A percentile compares a stretch with the other conserved stretches of the same genome.
Conservation (phyloP, 1,140 invertebrate species). For the Arctopsyche grandis region DNA sequence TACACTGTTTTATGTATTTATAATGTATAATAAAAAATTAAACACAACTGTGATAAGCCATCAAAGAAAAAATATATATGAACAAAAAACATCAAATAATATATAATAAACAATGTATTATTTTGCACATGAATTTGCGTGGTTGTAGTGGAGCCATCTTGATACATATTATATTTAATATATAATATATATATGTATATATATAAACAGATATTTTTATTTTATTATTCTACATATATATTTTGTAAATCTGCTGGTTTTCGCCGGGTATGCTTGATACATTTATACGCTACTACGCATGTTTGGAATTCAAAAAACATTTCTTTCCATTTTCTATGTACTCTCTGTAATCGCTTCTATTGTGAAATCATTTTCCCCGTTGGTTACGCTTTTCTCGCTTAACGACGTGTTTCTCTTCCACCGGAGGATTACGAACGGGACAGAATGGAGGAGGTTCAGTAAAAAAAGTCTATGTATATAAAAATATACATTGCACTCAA, state of each 20-base stretch:
- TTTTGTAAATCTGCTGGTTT: not conserved
- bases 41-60: conserved; percentile 8
- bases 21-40: conserved; percentile 6
- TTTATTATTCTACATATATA: not conserved
- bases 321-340: not conserved
- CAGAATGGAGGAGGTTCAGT: conserved; percentile 1
- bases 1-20: conserved; percentile 10
- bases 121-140: conserved; percentile 16
- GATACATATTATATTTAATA: too few species aligned
- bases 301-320: not conserved
- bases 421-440: not conserved
- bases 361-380: not conserved
- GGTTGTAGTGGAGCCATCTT: conserved; percentile 13
- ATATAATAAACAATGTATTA: not conserved
- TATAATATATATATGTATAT: too few species aligned
- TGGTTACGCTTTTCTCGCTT: not conserved
- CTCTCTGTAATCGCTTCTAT: not conserved
- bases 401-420: not conserved
- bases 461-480: not conserved
- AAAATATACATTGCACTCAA: conserved; percentile 19
- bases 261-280: not conserved
- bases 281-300: not conserved
- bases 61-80: not conserved
- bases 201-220: too few species aligned
- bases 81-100: not conserved